Base-by-base conservation (phyloP, 2,888 invertebrate genomes). In the Drosophila greeni region DNA sequence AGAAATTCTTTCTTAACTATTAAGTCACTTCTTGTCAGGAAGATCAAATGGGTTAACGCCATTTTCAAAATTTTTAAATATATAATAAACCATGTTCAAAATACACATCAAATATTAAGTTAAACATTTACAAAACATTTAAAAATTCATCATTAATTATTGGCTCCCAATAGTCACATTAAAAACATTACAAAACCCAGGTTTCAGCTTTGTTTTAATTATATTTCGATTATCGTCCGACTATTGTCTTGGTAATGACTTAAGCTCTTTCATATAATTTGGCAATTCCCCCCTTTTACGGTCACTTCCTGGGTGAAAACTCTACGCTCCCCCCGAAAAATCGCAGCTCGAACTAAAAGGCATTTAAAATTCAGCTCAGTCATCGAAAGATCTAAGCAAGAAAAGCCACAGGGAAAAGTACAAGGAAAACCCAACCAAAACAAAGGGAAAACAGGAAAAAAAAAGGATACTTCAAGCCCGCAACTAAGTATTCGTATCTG, bases 341-440 rank as follows among this genome's bases (percentile, higher is more conserved):
- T 33, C 18, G 56, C 29, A 37, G 9, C 18, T 12, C 12, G 39
- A 39, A 47, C 59, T 54, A 52, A 55, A 58, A 53, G 55, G 59
- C 31, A 48, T 73, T 66, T 47, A 18, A 53, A 69, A 72, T 70
- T 61, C 52, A 40, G 69, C 75, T 31, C 59, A 62, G 70, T 80
- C 81, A 78, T 70, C 40, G 43, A 11, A 36, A 64, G 37, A 61
- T 52, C 61, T 52, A 45, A 26, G 60, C 43, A 45, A 29, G 36
- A 26, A 54, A 66, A 71, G 55, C 57, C 66, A 43, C 66, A 75
- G 43, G 34, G 31, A 45, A 53, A 52, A 48, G 49, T 48, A 52
- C 61, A 42, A 51, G 49, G 24, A 57, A 61, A 37, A 14, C 20
- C 49, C 20, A 23, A 56, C 31, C 31, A 14, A 45, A 45, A 29